These are phyloP conservation scores for Diachrysia chrysitis DNA, from an alignment of 2,888 invertebrate species.

Conservation along the genomic window DNA sequence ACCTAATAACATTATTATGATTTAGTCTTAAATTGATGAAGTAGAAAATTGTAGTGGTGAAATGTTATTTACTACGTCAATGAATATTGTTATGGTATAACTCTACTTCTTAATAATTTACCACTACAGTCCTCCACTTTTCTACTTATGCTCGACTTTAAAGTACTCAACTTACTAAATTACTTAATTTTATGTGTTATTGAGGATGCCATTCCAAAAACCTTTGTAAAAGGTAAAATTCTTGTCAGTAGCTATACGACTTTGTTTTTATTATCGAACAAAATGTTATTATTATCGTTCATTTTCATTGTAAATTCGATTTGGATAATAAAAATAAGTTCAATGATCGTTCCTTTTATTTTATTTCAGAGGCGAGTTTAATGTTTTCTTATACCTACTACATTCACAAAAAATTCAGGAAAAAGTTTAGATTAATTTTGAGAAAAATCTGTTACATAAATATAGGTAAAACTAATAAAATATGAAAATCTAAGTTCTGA, in stretches of 20 bases:
- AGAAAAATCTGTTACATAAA: too few relatives aligned
- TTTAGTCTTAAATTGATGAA: conserved; percentile 28
- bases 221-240: conserved; percentile 87
- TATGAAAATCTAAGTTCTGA: too few relatives aligned
- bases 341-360: conserved; percentile 52
- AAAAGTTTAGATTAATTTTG: too few relatives aligned
- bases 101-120: conserved; percentile 21
- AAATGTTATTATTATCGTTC: conserved; percentile 76
- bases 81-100: conserved; percentile 44
- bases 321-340: conserved; percentile 83
- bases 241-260: conserved; percentile 87
- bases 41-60: conserved; percentile 43
- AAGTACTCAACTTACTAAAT: conserved; percentile 56
- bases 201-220: conserved; percentile 86
- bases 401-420: too few relatives aligned
- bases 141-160: conserved; percentile 40
- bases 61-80: conserved; percentile 1
- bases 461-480: too few relatives aligned
- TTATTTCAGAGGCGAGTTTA: not conserved
- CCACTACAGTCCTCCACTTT: conserved; percentile 40
- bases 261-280: conserved; percentile 78
- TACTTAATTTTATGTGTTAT: conserved; percentile 65
- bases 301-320: conserved; percentile 85
- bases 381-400: too few relatives aligned
- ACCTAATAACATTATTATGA: conserved; percentile 33